Conservation (phyloP, 2,113 vertebrate species). For the Elachura formosa region DNA sequence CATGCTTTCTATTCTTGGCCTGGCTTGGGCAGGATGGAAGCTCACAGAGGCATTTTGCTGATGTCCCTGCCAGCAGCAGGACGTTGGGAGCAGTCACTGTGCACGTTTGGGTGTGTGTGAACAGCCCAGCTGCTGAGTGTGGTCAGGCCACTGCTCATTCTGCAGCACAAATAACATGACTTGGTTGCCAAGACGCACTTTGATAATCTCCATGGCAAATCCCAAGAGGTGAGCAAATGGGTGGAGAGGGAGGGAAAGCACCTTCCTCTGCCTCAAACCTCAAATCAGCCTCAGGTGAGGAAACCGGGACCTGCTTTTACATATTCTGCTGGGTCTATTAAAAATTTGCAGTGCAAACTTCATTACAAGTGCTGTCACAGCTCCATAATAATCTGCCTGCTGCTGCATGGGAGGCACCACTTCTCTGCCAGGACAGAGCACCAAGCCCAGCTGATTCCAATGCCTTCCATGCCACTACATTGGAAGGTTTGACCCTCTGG, state of each 20-base stretch:
- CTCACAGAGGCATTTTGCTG: not conserved
- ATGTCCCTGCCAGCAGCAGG: not conserved
- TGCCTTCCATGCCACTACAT: not conserved
- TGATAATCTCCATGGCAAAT: constrained; percentile 1
- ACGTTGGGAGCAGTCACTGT: rapidly evolving
- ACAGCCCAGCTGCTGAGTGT: not conserved
- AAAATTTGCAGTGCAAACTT: not conserved
- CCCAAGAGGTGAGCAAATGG: not conserved
- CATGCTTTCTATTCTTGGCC: not conserved
- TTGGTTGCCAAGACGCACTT: not conserved
- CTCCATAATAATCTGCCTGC: not conserved
- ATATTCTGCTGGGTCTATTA: not conserved
- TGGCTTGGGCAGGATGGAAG: not conserved
- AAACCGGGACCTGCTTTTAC: not conserved
- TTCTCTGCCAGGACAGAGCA: not conserved
- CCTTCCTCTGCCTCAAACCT: not conserved
- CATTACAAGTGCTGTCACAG: not conserved
- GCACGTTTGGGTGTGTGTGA: not conserved
- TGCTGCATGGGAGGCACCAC: not conserved
- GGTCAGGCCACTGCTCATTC: not conserved
- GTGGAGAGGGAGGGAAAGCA: not conserved
- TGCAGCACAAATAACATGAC: not conserved
- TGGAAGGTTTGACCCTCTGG: not conserved
- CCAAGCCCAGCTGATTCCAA: not conserved
- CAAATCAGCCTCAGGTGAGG: not conserved